Evolutionary conservation across 2,797 vertebrate species (phyloP), one percentile per base, ranked within the genome.

Genomic region (Syngnathus acus): DNA sequence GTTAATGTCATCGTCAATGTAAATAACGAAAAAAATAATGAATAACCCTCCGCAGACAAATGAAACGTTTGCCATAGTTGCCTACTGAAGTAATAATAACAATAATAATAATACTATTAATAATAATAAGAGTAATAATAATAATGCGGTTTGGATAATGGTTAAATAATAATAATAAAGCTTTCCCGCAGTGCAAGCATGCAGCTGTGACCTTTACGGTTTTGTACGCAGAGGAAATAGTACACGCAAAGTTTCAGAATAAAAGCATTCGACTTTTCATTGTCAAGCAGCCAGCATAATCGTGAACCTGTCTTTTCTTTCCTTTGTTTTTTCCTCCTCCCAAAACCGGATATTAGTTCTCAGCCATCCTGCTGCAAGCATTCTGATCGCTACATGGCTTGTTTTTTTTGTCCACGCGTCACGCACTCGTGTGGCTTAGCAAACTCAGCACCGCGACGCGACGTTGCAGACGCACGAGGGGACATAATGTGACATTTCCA

Each of bases 151-250:
- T 32, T 32, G 43, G 11, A 45, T 45, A 4, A 45, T 45, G 4
- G 14, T 45, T 45, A 14, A 45, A 4, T 45, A 11, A 14, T 10
- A 43, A 43, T 9, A 43, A 43, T 9, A 54, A 54, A 23, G 6
- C 9, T 21, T 51, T 11, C n/a, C 21, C 6, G 53, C 9, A 42
- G 21, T 61, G 58, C n/a, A 40, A 61, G 38, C 26, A 38, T 37
- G 14, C 26, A 1, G 6, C 26, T 26, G 5, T 38, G 16, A 38
- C 21, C 37, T 47, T 23, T 37, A n/a, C 6, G 26, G 59, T 37
- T 65, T 42, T 54, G 54, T 73, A 69, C 71, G 71, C 73, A 79
- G 66, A 65, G 79, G 79, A 83, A 78, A 65, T 68, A 9, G 13
- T 9, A 3, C 51, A 3, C 11, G 7, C 0, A 4, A 53, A 4